These are phyloP conservation scores for Cephalopterus ornatus DNA, from an alignment of 2,113 vertebrate genomes.

Conservation along the genomic window DNA sequence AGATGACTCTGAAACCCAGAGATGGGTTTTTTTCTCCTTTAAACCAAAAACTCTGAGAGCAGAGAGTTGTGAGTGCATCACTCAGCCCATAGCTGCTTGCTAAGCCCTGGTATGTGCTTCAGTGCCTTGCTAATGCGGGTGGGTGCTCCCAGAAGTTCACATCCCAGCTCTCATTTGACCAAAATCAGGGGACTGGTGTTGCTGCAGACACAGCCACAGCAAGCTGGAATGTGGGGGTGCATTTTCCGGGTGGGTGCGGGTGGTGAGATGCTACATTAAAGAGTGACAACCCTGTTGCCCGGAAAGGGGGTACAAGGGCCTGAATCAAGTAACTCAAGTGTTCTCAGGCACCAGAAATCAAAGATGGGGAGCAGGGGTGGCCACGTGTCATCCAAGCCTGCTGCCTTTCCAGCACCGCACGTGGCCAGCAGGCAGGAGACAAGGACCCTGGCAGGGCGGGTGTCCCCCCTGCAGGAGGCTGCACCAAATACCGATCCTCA, in stretches of 20 bases:
- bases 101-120: neutral
- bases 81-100: neutral
- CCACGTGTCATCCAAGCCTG: neutral
- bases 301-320: neutral
- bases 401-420: neutral
- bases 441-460: neutral
- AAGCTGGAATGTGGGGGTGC: neutral
- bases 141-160: neutral
- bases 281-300: neutral
- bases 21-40: neutral
- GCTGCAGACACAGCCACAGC: neutral
- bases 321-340: accelerated
- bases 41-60: neutral
- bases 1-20: too few relatives aligned
- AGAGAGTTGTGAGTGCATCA: accelerated
- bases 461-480: neutral
- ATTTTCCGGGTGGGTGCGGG: neutral
- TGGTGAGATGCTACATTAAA: neutral
- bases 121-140: neutral
- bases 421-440: neutral
- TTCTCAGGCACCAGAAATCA: neutral
- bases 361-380: neutral
- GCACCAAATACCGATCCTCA: neutral
- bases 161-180: neutral
- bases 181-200: accelerated